A percentile compares a stretch with the other conserved stretches of the same genome.
Evolutionary conservation across 1,140 invertebrate genomes (phyloP).

Genomic region (Lepidostoma basale): DNA sequence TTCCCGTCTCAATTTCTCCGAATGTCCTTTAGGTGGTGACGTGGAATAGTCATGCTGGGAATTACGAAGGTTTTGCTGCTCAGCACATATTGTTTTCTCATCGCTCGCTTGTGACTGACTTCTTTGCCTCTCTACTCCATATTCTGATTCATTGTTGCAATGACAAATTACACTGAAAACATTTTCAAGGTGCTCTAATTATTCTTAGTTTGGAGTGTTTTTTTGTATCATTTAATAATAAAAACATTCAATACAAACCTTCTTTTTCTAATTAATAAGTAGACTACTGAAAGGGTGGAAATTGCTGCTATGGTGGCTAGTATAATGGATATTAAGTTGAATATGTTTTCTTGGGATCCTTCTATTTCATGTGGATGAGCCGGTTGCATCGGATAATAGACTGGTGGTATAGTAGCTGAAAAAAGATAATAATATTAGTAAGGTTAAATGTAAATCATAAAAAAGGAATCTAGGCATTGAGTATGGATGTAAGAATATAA

Average conservation of each 20-base stretch:
- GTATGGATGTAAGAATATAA: too few relatives aligned
- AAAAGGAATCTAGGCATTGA: too few relatives aligned
- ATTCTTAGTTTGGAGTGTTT: not conserved
- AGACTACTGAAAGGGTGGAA: slow-evolving; percentile 39
- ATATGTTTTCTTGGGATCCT: slow-evolving; percentile 38
- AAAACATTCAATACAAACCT: slow-evolving; percentile 26
- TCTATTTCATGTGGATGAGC: slow-evolving; percentile 38
- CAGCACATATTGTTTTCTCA: slow-evolving; percentile 66
- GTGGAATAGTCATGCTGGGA: slow-evolving; percentile 69
- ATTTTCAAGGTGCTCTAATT: not conserved
- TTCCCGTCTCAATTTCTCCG: slow-evolving; percentile 41
- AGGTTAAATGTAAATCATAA: too few relatives aligned
- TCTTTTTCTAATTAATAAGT: slow-evolving; percentile 40
- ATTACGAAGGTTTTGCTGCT: slow-evolving; percentile 72
- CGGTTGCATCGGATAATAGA: slow-evolving; percentile 41
- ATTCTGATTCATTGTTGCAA: slow-evolving; percentile 49
- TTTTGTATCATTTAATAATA: not conserved
- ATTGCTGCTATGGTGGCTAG: slow-evolving; percentile 40
- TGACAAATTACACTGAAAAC: slow-evolving; percentile 50
- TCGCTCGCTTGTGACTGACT: slow-evolving; percentile 58
- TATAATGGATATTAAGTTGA: slow-evolving; percentile 41
- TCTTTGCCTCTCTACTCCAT: slow-evolving; percentile 55
- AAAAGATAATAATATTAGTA: slow-evolving; percentile 7
- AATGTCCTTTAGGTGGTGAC: slow-evolving; percentile 60
- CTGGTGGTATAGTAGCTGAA: slow-evolving; percentile 40